These are phyloP conservation scores for Streblospio benedicti DNA, from an alignment of 1,140 invertebrate genomes.

Conservation along the genomic window DNA sequence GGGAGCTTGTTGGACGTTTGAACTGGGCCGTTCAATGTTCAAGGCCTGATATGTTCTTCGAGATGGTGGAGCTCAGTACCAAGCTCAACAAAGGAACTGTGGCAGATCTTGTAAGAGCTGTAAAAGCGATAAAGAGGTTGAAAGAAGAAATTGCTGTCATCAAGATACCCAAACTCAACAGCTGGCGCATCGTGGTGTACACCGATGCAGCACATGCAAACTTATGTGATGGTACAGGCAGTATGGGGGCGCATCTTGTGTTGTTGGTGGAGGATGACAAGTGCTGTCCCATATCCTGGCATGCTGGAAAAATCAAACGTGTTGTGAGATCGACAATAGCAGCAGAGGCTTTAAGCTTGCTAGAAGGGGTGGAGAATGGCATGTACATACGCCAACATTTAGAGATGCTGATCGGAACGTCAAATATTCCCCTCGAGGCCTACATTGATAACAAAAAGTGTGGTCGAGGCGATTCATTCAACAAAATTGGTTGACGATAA, in stretches of 20 bases:
- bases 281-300: slow-evolving; percentile 17
- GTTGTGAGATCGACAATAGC: too few relatives aligned
- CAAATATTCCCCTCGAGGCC: too few relatives aligned
- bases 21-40: slow-evolving; percentile 21
- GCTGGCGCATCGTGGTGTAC: neutral
- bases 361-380: too few relatives aligned
- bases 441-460: neutral
- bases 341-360: too few relatives aligned
- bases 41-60: slow-evolving; percentile 20
- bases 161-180: neutral
- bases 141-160: slow-evolving; percentile 14
- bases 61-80: slow-evolving; percentile 18
- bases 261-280: slow-evolving; percentile 10
- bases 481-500: too few relatives aligned
- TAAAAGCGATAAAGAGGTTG: slow-evolving; percentile 15
- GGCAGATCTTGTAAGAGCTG: slow-evolving; percentile 13
- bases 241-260: slow-evolving; percentile 15
- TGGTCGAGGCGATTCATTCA: neutral
- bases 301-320: too few relatives aligned
- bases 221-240: slow-evolving; percentile 12
- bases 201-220: slow-evolving; percentile 18
- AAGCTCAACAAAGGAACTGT: slow-evolving; percentile 5
- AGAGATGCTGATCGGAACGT: too few relatives aligned
- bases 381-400: too few relatives aligned
- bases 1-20: slow-evolving; percentile 14